Evolutionary conservation across 2,797 vertebrate species (phyloP), one percentile per base, ranked within the genome.

Genomic region (Tadarida brasiliensis): DNA sequence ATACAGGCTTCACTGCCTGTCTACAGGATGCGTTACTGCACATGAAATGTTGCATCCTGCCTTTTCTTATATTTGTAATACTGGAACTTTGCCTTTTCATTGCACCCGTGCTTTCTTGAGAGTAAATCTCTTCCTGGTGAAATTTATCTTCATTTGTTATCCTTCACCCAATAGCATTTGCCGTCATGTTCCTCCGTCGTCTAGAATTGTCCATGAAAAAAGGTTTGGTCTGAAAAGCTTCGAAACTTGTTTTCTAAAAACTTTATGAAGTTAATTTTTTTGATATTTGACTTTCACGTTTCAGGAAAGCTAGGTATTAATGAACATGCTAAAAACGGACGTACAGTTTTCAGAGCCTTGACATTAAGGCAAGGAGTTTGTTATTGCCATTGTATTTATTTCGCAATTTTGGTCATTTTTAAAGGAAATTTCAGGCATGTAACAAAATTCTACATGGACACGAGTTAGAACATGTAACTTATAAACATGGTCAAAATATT

Each of bases 191-290:
- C 22, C n/a, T 63, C 85, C 17, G 59, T 87, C 70, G 65, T 70
- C 20, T 30, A 82, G 91, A 93, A 91, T n/a, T 80, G 33, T 83
- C 22, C 24, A 54, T 35, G 49, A 59, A 67, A 87, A 87, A 89
- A 47, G 63, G 14, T 49, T 84, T 70, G 87, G 65, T 87, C 67
- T 81, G 14, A 56, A 68, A 26, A 63, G 11, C 26, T 95, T 89
- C 63, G 83, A 77, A 80, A 74, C 89, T 80, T 88, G 10, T 88
- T 91, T 74, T 76, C 56, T 78, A 39, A 96, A 92, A 76, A 16
- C 39, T 35, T 81, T 84, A 47, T 39, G 35, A 87, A 68, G 12
- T 85, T 80, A 54, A 68, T 85, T 84, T 96, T 91, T 83, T 87
- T 77, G 20, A 54, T 91, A 22, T 80, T 89, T 76, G 35, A 94